phyloP scores from a whole-genome alignment of 2,888 invertebrate genomes.

The Gryllus longicercus region DNA sequence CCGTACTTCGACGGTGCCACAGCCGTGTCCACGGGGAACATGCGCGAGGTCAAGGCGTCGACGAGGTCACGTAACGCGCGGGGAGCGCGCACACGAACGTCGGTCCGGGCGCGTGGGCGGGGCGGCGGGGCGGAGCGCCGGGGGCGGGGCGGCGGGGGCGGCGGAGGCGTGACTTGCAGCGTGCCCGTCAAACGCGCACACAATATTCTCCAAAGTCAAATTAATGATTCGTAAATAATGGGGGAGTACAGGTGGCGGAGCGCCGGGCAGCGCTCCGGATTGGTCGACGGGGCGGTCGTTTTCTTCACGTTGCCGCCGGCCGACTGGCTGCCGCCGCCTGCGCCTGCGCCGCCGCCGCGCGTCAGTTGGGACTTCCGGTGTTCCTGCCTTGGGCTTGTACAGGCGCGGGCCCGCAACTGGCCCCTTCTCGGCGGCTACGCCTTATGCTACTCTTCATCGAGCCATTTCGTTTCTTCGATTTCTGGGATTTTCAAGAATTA shows the following conservation, averaged over 20 bases:
- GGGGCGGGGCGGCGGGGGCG: background rate
- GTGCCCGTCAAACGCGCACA: conserved; percentile 3
- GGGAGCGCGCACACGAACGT: too few species aligned
- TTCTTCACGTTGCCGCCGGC: background rate
- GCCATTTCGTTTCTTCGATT: too few species aligned
- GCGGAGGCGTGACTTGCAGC: conserved; percentile 17
- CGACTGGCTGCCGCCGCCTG: conserved; percentile 20
- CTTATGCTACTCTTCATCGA: too few species aligned
- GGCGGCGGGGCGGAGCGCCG: too few species aligned
- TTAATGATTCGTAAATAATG: conserved; percentile 17
- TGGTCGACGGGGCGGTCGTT: background rate
- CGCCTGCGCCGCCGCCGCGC: conserved; percentile 19
- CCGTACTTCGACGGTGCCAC: too few species aligned
- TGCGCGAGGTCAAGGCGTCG: too few species aligned
- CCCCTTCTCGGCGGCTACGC: too few species aligned
- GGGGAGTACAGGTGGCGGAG: conserved; percentile 17
- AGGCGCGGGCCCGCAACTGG: too few species aligned
- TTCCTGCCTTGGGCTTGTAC: background rate
- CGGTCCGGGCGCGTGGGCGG: too few species aligned
- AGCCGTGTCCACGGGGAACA: too few species aligned
- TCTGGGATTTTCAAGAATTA: too few species aligned
- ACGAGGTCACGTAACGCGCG: too few species aligned
- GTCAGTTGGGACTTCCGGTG: conserved; percentile 30
- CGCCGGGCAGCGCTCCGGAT: background rate
- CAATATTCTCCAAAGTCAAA: conserved; percentile 1